Evolutionary conservation across 2,888 invertebrate species (phyloP).

Genomic region (Platycheirus rosarum): DNA sequence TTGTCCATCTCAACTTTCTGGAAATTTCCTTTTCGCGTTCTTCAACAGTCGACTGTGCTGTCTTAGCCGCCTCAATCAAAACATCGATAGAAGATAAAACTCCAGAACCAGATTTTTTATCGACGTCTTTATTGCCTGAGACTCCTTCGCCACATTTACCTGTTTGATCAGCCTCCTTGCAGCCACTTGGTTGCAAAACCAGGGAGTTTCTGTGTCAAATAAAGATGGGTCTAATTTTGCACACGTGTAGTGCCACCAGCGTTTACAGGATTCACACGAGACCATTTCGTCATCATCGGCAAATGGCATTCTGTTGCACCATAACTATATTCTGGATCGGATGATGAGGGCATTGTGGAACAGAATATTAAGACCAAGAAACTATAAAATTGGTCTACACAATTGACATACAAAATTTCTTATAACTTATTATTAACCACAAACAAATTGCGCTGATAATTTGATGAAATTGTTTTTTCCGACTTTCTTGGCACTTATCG

Average conservation of each 20-base stretch:
- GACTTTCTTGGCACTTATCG: no score
- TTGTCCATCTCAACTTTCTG: conserved; percentile 5
- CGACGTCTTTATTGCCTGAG: background rate
- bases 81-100: background rate
- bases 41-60: conserved; percentile 8
- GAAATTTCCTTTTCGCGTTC: conserved; percentile 1
- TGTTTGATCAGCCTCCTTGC: background rate
- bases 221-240: background rate
- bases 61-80: conserved; percentile 3
- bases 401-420: no score
- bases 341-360: background rate
- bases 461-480: no score
- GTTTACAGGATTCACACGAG: background rate
- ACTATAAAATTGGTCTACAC: no score
- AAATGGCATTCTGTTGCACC: background rate
- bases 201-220: background rate
- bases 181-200: background rate
- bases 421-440: no score
- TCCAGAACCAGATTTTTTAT: background rate
- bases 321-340: background rate
- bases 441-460: no score
- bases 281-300: background rate
- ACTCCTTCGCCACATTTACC: background rate
- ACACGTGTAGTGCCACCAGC: background rate
- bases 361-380: no score